Conservation (phyloP, 2,888 invertebrate genomes). For the Deroplatys truncata region DNA sequence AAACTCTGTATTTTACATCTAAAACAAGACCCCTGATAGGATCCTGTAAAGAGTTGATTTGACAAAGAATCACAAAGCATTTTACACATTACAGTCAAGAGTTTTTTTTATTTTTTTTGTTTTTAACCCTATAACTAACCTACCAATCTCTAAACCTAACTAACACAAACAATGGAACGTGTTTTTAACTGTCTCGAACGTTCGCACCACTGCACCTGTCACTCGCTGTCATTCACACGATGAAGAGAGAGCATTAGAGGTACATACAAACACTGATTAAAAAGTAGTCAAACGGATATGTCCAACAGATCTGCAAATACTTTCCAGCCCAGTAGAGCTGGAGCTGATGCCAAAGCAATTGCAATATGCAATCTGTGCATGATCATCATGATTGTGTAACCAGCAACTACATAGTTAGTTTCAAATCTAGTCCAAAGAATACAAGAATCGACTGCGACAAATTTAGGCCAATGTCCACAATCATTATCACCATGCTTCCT, state of each 20-base stretch:
- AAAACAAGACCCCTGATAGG: conserved; percentile 23
- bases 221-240: conserved; percentile 25
- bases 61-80: conserved; percentile 27
- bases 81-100: conserved; percentile 19
- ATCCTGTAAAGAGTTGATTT: conserved; percentile 12
- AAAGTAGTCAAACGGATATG: conserved; percentile 30
- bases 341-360: background rate
- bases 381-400: background rate
- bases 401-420: background rate
- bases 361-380: background rate
- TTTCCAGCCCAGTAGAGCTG: background rate
- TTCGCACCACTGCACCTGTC: conserved; percentile 20
- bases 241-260: conserved; percentile 30
- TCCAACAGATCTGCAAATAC: conserved; percentile 26
- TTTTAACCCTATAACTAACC: conserved; percentile 21
- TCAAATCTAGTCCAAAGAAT: background rate
- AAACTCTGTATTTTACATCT: conserved; percentile 28
- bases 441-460: background rate
- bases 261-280: conserved; percentile 29
- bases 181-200: conserved; percentile 6
- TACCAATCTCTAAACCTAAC: conserved; percentile 20
- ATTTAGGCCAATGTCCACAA: background rate
- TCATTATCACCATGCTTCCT: background rate
- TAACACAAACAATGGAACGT: conserved; percentile 23
- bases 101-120: background rate